Base-by-base conservation (phyloP, 2,797 vertebrate genomes). In the Rachycentron canadum region DNA sequence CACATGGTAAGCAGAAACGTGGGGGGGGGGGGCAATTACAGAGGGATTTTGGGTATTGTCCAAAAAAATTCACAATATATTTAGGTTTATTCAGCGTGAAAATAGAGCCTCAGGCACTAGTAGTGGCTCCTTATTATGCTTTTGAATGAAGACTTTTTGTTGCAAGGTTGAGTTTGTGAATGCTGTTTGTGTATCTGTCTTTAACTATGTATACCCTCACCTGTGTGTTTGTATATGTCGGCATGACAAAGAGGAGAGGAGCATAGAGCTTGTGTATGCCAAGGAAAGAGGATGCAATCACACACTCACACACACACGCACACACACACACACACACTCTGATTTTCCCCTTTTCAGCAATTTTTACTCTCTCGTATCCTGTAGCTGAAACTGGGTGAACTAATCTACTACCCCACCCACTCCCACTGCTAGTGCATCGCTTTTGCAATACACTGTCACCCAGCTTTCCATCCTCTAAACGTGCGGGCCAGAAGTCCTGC, bases 11-110 rank as follows among this genome's bases (percentile, higher is more conserved):
- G 84, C 61, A 61, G 60, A 0, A 43, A 41, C 17, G 14, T 36
- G 69, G 13, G 13, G 52, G 41, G 17, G 73, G 79, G 86, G 82
- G 83, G 75, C 83, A 87, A 84, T 91, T 90, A 89, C 82, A 81
- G 34, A 80, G 89, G 85, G 87, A 91, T 85, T 88, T 88, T 50
- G 78, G 80, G 65, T 69, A 82, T 89, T 89, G 81, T 93, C 83
- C 80, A 87, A 78, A 69, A 79, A 58, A 28, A 64, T 69, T 43
- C 60, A 66, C 73, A 76, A 66, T 82, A 60, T 73, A 68, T 86
- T 81, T 82, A 49, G 66, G 47, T 78, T 73, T 81, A 72, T 90
- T 75, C 65, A 43, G 67, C 34, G 41, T 85, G 76, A 76, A 87
- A 87, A 79, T 25, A 55, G 53, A 62, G 56, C 86, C 69, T 3